A percentile compares a stretch with the other conserved stretches of the same genome.
These are phyloP conservation scores for Ommatoiulus sabulosus DNA, from an alignment of 2,888 invertebrate genomes.

Conservation along the genomic window DNA sequence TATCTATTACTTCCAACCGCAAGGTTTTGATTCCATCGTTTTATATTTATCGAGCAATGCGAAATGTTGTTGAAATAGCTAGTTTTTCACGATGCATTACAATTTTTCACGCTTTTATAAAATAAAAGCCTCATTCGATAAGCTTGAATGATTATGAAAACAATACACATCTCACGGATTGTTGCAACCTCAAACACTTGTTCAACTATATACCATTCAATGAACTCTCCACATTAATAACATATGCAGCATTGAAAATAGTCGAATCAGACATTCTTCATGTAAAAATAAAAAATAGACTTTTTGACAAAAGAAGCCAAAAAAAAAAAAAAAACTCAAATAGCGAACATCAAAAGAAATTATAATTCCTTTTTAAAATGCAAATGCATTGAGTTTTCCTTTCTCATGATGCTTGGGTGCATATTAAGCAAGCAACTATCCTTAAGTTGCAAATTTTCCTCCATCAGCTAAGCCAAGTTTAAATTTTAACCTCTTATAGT, in stretches of 20 bases:
- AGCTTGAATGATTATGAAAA: neutral
- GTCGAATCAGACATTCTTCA: no score
- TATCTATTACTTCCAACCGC: no score
- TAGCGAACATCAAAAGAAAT: no score
- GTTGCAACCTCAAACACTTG: neutral
- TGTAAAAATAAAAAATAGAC: no score
- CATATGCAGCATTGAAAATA: neutral
- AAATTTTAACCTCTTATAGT: neutral
- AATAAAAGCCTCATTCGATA: neutral
- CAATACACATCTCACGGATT: neutral
- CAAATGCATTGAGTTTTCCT: neutral
- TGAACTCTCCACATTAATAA: neutral
- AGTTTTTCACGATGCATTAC: no score
- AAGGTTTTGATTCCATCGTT: no score
- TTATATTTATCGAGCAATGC: no score
- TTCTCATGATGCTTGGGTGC: neutral
- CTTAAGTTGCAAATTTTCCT: neutral
- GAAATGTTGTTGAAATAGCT: neutral
- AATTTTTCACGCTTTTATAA: neutral
- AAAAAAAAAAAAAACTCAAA: no score
- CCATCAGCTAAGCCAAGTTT: neutral
- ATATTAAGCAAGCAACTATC: neutral
- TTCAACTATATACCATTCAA: neutral
- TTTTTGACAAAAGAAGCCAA: neutral
- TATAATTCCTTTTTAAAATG: neutral